phyloP scores from a whole-genome alignment of 2,888 invertebrate genomes.

The Acanthosepion pharaonis region DNA sequence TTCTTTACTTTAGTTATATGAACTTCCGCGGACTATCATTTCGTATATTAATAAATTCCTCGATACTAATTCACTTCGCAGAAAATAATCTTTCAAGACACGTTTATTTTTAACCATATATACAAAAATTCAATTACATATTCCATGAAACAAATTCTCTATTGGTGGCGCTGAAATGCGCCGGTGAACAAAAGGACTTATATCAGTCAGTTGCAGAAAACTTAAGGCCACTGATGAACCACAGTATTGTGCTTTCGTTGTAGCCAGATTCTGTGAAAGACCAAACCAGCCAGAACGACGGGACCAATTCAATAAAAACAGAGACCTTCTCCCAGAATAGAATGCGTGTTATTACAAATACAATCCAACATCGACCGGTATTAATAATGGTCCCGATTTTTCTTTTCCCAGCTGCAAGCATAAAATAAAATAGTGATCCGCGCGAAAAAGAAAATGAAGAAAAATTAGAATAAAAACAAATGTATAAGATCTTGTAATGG shows the following conservation, averaged over 20 bases:
- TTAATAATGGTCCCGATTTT: neutral
- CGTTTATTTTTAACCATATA: neutral
- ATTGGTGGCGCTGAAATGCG: neutral
- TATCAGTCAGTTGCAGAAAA: neutral
- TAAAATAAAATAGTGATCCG: neutral
- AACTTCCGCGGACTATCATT: neutral
- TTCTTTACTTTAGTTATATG: neutral
- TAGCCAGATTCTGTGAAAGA: neutral
- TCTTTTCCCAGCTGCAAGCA: neutral
- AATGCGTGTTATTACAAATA: neutral
- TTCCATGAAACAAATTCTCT: constrained; percentile 7
- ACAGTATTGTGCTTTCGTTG: neutral
- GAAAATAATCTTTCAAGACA: neutral
- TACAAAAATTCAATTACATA: constrained; percentile 1
- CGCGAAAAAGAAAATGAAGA: too few species aligned
- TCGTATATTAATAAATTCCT: neutral
- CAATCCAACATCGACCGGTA: neutral
- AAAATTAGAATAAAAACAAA: neutral
- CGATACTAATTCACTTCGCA: neutral
- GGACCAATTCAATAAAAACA: constrained; percentile 9
- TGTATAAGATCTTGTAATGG: neutral
- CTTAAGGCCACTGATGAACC: neutral
- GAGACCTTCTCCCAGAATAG: neutral
- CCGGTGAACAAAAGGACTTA: neutral
- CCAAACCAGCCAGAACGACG: neutral